These are phyloP conservation scores for Labrus mixtus DNA, from an alignment of 2,113 vertebrate species.

Conservation along the genomic window DNA sequence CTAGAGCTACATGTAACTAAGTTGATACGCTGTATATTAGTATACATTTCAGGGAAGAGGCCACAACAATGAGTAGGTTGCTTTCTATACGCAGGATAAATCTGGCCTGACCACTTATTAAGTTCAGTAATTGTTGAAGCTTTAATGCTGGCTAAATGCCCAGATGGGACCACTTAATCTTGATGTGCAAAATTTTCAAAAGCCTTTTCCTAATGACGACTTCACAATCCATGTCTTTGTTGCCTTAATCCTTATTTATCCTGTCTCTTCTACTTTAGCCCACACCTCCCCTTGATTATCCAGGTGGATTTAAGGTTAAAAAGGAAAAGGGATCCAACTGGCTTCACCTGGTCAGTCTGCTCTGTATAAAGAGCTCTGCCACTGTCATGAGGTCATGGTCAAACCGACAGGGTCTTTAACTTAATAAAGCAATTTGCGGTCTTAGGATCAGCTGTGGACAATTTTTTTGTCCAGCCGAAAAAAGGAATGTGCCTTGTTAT, in stretches of 20 bases:
- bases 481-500: not conserved
- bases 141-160: conserved; percentile 20
- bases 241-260: conserved; percentile 58
- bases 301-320: conserved; percentile 45
- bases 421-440: not conserved
- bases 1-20: no score
- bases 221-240: conserved; percentile 47
- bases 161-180: conserved; percentile 32
- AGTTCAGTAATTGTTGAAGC: conserved; percentile 7
- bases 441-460: not conserved
- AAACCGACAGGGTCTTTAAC: conserved; percentile 17
- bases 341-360: conserved; percentile 38
- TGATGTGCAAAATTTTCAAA: conserved; percentile 32
- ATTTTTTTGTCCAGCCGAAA: conserved; percentile 11
- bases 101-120: conserved; percentile 1
- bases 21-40: no score
- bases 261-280: conserved; percentile 27
- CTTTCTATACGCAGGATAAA: conserved; percentile 3
- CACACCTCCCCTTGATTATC: conserved; percentile 34
- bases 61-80: not conserved
- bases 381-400: not conserved
- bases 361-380: conserved; percentile 19
- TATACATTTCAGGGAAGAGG: not conserved
- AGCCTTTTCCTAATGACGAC: conserved; percentile 29
- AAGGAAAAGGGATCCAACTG: conserved; percentile 23